phyloP scores from a whole-genome alignment of 2,797 vertebrate genomes.

The Adrianichthys oophorus region DNA sequence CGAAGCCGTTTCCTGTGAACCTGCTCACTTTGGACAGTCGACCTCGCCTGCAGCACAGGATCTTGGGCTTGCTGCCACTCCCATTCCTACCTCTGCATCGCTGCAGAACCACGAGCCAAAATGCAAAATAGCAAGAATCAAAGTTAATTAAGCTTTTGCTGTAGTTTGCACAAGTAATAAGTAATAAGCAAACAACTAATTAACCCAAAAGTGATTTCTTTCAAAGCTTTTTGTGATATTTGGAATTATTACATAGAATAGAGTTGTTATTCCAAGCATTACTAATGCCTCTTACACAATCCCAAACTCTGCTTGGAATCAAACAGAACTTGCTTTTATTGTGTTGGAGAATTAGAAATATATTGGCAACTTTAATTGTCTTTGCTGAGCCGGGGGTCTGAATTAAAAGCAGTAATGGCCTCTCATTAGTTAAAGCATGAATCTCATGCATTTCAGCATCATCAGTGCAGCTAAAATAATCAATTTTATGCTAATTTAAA shows the following conservation, averaged over 20 bases:
- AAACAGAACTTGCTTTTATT: slow-evolving; percentile 23
- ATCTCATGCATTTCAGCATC: slow-evolving; percentile 15
- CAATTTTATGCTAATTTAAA: slow-evolving; percentile 4
- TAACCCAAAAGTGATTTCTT: slow-evolving; percentile 75
- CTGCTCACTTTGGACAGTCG: slow-evolving; percentile 16
- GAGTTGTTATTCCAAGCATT: slow-evolving; percentile 51
- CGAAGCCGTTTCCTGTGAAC: slow-evolving; percentile 2
- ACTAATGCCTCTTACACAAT: slow-evolving; percentile 59
- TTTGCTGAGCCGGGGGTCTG: slow-evolving; percentile 12
- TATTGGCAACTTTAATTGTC: slow-evolving; percentile 21
- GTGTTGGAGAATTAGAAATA: slow-evolving; percentile 30
- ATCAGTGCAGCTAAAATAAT: slow-evolving; percentile 4
- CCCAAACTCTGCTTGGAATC: slow-evolving; percentile 46
- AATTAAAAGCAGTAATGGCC: slow-evolving; percentile 6
- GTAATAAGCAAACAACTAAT: slow-evolving; percentile 76
- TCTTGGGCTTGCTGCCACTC: slow-evolving; percentile 40
- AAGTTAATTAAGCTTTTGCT: slow-evolving; percentile 81
- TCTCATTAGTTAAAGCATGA: slow-evolving; percentile 18
- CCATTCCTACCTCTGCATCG: slow-evolving; percentile 57
- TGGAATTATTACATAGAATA: slow-evolving; percentile 67
- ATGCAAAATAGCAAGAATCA: slow-evolving; percentile 64
- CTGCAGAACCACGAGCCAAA: slow-evolving; percentile 49
- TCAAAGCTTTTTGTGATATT: slow-evolving; percentile 71
- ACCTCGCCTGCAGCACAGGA: slow-evolving; percentile 31
- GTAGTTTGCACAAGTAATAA: slow-evolving; percentile 74